These are phyloP conservation scores for Phasia obesa DNA, from an alignment of 2,888 invertebrate genomes.

Conservation along the genomic window DNA sequence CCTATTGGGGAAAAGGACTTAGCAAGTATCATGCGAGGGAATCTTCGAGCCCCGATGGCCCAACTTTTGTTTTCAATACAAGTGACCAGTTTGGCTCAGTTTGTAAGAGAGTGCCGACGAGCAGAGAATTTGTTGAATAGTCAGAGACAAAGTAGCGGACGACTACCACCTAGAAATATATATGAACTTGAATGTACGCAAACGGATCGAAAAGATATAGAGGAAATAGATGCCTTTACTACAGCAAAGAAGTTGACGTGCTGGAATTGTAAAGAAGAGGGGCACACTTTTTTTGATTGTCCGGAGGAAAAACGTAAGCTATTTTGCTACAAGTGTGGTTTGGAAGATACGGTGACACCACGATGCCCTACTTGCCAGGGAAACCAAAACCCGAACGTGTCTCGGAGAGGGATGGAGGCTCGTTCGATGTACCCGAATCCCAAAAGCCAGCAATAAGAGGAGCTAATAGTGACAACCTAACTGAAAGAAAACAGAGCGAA, in stretches of 20 bases:
- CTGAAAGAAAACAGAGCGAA: too few species aligned
- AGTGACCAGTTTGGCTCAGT: background rate
- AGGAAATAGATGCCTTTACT: background rate
- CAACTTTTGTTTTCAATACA: background rate
- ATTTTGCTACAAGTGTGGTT: too few species aligned
- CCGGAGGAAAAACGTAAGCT: background rate
- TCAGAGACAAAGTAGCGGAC: background rate
- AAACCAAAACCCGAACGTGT: background rate
- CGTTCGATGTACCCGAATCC: background rate
- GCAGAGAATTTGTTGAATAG: background rate
- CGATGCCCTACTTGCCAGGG: too few species aligned
- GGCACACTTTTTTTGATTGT: background rate
- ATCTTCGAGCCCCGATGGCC: background rate
- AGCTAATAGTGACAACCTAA: too few species aligned
- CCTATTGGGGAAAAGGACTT: background rate
- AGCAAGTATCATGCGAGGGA: too few species aligned
- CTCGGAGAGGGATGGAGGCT: background rate
- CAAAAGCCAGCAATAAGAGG: background rate
- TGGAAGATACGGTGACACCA: too few species aligned
- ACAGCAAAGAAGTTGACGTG: background rate
- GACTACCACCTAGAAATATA: background rate
- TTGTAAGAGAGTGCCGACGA: too few species aligned
- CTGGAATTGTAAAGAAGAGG: slow-evolving; percentile 1
- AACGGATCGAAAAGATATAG: background rate
- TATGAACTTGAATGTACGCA: background rate